Evolutionary conservation across 2,113 vertebrate genomes (phyloP).

Genomic region (Cichladusa arquata): DNA sequence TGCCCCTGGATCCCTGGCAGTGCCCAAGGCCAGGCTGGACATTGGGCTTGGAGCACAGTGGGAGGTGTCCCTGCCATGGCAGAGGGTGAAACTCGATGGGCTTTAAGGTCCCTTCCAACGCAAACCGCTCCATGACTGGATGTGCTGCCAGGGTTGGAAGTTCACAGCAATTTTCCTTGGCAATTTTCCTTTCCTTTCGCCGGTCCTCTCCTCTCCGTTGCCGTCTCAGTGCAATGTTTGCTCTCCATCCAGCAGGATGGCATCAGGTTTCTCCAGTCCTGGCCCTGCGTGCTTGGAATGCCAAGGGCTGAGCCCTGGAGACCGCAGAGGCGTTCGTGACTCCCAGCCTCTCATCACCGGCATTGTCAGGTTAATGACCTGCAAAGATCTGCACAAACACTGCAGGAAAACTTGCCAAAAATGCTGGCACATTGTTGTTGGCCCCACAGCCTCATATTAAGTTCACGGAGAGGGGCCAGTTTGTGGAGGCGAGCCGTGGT

Average conservation of each 20-base stretch:
- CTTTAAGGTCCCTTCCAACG: neutral
- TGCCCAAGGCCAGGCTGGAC: neutral
- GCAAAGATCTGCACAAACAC: conserved; percentile 43
- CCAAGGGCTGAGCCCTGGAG: neutral
- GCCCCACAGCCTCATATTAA: neutral
- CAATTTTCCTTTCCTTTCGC: neutral
- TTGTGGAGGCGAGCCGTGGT: accelerated
- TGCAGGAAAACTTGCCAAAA: neutral
- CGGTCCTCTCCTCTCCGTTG: neutral
- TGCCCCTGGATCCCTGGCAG: neutral
- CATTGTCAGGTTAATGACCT: conserved; percentile 41
- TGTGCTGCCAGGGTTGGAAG: neutral
- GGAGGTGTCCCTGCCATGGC: neutral
- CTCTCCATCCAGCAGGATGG: neutral
- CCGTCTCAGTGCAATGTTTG: neutral
- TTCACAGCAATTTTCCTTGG: neutral
- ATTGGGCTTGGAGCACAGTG: neutral
- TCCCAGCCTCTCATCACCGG: neutral
- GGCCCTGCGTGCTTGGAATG: neutral
- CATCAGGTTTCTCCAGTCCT: neutral
- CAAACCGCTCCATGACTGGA: neutral
- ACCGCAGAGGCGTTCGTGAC: neutral
- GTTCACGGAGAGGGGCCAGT: neutral
- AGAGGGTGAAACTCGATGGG: accelerated
- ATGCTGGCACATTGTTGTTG: neutral